phyloP scores from a whole-genome alignment of 2,113 vertebrate species.

The Uropsilus gracilis region DNA sequence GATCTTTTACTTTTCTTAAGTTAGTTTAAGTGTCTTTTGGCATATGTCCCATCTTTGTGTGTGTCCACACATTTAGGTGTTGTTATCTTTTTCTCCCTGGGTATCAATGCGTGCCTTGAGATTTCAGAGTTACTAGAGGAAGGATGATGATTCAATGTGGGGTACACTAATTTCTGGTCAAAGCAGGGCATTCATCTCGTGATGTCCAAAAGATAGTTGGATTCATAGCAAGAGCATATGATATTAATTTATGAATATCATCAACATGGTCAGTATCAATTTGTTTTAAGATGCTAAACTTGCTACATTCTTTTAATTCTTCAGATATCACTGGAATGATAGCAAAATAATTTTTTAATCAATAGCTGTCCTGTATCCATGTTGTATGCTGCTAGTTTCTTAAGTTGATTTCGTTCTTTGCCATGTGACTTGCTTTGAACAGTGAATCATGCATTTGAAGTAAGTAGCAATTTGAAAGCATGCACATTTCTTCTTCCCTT shows the following conservation, averaged over 20 bases:
- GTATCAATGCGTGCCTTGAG: neutral
- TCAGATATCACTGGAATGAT: neutral
- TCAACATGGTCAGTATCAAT: neutral
- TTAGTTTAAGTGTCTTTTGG: neutral
- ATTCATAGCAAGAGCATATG: neutral
- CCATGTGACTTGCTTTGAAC: neutral
- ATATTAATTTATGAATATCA: neutral
- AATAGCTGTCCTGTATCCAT: neutral
- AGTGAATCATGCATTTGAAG: neutral
- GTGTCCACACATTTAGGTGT: too few species aligned
- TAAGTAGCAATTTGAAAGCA: neutral
- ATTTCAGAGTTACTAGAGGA: neutral
- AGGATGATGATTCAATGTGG: neutral
- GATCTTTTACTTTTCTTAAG: neutral
- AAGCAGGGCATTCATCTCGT: neutral
- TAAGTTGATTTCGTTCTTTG: neutral
- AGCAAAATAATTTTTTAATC: neutral
- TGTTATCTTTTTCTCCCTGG: neutral
- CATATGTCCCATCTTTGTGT: neutral
- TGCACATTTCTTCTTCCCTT: neutral
- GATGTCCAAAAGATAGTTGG: neutral
- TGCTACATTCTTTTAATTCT: neutral
- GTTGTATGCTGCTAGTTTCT: neutral
- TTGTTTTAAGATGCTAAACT: neutral
- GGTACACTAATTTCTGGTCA: neutral